A percentile compares a stretch with the other conserved stretches of the same genome.
Conservation (phyloP, 2,797 vertebrate species). For the Rachycentron canadum region DNA sequence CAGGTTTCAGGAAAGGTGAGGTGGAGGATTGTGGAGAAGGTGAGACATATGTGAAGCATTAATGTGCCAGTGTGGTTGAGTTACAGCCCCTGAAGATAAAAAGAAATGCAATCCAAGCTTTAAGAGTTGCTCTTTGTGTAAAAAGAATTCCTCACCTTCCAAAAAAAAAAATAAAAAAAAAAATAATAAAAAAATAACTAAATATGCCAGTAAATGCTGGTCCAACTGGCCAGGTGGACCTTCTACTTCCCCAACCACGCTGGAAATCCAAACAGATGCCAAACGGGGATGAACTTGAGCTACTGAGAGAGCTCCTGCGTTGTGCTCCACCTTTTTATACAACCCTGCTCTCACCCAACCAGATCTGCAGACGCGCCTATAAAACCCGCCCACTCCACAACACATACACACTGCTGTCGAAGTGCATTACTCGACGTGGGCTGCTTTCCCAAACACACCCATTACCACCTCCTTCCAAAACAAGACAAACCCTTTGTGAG, state of each 20-base stretch:
- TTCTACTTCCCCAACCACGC: constrained; percentile 34
- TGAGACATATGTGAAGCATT: constrained; percentile 37
- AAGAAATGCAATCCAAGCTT: constrained; percentile 44
- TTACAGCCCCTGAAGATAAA: constrained; percentile 18
- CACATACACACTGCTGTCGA: constrained; percentile 58
- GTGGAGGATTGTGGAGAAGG: constrained; percentile 21
- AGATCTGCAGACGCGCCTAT: constrained; percentile 64
- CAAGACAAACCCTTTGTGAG: constrained; percentile 34
- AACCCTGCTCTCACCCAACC: constrained; percentile 73
- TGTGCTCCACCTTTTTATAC: constrained; percentile 80
- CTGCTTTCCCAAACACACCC: constrained; percentile 40
- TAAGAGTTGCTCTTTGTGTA: constrained; percentile 34
- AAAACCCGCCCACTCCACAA: constrained; percentile 63
- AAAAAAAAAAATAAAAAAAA: constrained; percentile 13
- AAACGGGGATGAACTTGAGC: constrained; percentile 53
- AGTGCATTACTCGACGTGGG: constrained; percentile 70
- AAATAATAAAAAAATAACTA: constrained; percentile 24
- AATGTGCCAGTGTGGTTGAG: constrained; percentile 64
- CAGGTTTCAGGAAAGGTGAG: constrained; percentile 10
- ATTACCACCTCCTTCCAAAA: constrained; percentile 48
- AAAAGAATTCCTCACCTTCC: constrained; percentile 66
- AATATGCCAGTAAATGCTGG: neutral
- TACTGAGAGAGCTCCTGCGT: constrained; percentile 49
- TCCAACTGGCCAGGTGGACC: constrained; percentile 22
- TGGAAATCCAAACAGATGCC: constrained; percentile 49